phyloP scores from a whole-genome alignment of 2,113 vertebrate genomes.

The Nothoprocta pentlandii region DNA sequence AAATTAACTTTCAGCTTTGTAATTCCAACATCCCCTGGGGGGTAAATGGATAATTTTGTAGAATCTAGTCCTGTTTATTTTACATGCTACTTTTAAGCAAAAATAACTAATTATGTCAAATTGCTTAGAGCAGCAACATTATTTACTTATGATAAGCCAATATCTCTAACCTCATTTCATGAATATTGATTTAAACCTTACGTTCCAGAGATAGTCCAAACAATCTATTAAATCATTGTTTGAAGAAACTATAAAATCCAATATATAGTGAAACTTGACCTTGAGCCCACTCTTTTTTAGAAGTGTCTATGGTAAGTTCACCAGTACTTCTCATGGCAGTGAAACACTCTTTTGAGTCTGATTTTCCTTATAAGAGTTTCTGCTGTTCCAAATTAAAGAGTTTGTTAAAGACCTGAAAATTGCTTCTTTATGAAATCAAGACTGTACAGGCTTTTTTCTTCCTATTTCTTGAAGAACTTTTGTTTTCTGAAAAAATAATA shows the following conservation, averaged over 20 bases:
- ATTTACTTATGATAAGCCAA: constrained; percentile 71
- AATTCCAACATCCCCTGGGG: constrained; percentile 22
- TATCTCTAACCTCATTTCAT: constrained; percentile 73
- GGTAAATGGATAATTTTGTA: constrained; percentile 56
- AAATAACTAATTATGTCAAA: constrained; percentile 70
- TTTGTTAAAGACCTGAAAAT: background rate
- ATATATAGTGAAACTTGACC: constrained; percentile 70
- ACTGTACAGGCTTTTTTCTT: background rate
- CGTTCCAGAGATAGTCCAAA: constrained; percentile 56
- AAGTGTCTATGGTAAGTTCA: constrained; percentile 19
- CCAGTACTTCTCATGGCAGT: background rate
- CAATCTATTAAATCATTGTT: constrained; percentile 72
- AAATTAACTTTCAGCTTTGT: constrained; percentile 53
- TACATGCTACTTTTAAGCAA: constrained; percentile 68
- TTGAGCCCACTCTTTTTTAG: constrained; percentile 37
- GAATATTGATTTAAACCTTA: constrained; percentile 76
- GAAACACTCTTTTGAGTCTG: background rate
- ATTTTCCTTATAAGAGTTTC: background rate
- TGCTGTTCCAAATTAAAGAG: background rate
- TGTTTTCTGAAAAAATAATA: background rate
- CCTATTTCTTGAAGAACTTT: background rate
- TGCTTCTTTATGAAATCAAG: background rate
- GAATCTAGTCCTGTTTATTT: constrained; percentile 49
- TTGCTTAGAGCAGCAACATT: constrained; percentile 69
- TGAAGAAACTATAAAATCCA: constrained; percentile 74